Conservation (phyloP, 2,113 vertebrate species). For the Baryphthengus martii region DNA sequence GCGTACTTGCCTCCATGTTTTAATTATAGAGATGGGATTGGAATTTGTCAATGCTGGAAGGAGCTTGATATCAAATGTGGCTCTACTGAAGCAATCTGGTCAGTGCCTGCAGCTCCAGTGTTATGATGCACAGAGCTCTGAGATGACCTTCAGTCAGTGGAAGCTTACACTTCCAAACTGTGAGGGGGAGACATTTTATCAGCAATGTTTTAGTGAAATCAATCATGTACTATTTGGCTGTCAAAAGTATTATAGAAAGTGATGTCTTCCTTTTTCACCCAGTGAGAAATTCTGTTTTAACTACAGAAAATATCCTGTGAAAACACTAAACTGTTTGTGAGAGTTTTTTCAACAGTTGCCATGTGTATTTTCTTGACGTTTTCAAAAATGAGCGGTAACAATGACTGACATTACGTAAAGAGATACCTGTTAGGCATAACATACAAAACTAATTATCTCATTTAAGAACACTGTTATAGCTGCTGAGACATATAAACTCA, state of each 20-base stretch:
- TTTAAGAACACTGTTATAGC: not conserved
- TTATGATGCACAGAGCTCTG: not conserved
- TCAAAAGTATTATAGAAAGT: not conserved
- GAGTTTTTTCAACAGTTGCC: not conserved
- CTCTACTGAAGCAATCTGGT: not conserved
- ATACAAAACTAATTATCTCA: not conserved
- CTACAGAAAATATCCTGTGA: not conserved
- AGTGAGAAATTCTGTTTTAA: not conserved
- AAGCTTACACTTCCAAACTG: not conserved
- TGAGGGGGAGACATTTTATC: not conserved
- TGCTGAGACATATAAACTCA: not conserved
- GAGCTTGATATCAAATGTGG: not conserved
- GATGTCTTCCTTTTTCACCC: not conserved
- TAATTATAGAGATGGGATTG: not conserved
- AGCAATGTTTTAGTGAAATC: not conserved
- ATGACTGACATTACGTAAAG: not conserved
- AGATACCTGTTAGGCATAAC: not conserved
- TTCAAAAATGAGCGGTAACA: not conserved
- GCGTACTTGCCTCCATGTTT: not conserved
- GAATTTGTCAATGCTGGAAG: not conserved
- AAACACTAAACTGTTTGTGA: not conserved
- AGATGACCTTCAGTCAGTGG: not conserved
- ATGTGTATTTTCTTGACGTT: not conserved
- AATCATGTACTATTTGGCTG: not conserved
- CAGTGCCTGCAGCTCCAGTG: not conserved